phyloP scores from a whole-genome alignment of 2,113 vertebrate species.

The Cochlearius cochlearius region DNA sequence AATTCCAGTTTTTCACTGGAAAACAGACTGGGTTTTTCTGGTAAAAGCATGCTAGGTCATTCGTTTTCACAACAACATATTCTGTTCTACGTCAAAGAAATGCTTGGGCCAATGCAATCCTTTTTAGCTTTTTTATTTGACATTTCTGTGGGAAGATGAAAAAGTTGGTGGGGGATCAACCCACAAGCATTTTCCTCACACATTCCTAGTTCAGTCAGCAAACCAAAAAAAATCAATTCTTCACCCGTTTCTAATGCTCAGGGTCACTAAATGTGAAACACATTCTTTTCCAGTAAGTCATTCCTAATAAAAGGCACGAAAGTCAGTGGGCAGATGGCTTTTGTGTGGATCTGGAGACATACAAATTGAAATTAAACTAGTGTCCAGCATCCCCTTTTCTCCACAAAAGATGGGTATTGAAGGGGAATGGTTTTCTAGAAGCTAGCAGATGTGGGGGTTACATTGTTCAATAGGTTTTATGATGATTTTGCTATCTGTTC shows the following conservation, averaged over 20 bases:
- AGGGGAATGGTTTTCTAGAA: not conserved
- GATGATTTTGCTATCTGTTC: not conserved
- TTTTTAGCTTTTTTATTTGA: not conserved
- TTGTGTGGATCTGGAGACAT: not conserved
- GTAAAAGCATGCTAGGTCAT: not conserved
- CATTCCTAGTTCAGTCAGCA: not conserved
- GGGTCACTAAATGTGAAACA: not conserved
- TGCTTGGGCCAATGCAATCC: not conserved
- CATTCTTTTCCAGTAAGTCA: conserved; percentile 4
- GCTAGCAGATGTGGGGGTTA: not conserved
- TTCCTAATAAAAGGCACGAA: not conserved
- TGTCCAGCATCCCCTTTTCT: not conserved
- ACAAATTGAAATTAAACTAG: not conserved
- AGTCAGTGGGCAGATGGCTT: not conserved
- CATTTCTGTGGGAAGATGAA: conserved; percentile 11
- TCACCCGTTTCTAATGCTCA: not conserved
- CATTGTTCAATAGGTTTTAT: not conserved
- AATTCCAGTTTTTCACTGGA: not conserved
- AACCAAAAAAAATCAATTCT: conserved; percentile 43
- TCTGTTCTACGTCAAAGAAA: not conserved
- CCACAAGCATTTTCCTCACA: not conserved
- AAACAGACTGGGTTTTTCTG: not conserved
- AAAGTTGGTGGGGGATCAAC: not conserved
- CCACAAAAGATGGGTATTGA: not conserved
- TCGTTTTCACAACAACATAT: not conserved